Conservation (phyloP, 2,113 vertebrate genomes). For the Hippocampus barbouri region DNA sequence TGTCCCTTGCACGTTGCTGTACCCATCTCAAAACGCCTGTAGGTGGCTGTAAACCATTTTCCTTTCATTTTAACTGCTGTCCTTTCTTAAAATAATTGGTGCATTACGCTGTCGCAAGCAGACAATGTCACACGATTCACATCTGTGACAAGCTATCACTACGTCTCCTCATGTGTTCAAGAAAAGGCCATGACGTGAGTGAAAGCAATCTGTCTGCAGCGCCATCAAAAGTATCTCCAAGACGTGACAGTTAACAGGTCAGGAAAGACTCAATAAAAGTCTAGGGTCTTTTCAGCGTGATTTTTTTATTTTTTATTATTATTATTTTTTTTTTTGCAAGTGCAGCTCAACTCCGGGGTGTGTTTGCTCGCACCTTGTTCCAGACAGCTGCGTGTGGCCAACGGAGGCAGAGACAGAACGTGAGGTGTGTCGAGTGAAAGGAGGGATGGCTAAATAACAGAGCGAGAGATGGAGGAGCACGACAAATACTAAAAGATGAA, state of each 20-base stretch:
- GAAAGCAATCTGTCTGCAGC: conserved; percentile 28
- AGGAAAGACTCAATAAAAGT: conserved; percentile 16
- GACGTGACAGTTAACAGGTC: conserved; percentile 42
- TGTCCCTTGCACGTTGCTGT: background rate
- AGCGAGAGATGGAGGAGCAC: conserved; percentile 18
- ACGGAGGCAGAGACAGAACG: conserved; percentile 56
- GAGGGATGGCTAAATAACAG: background rate
- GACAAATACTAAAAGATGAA: conserved; percentile 20
- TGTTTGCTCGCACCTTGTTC: conserved; percentile 77
- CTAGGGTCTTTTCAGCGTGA: conserved; percentile 43
- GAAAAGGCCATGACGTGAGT: background rate
- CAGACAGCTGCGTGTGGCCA: conserved; percentile 84
- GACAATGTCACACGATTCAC: background rate
- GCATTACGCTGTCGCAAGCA: background rate
- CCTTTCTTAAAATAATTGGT: background rate
- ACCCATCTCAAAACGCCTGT: background rate
- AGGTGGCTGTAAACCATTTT: background rate
- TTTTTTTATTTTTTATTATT: conserved; percentile 62
- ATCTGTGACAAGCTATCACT: background rate
- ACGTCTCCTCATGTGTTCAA: background rate
- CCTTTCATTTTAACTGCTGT: background rate
- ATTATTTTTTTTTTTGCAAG: conserved; percentile 68
- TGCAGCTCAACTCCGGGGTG: conserved; percentile 80
- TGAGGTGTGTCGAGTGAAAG: conserved; percentile 5
- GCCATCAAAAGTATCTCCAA: conserved; percentile 49